These are phyloP conservation scores for Morone saxatilis DNA, from an alignment of 2,113 vertebrate genomes.

Conservation along the genomic window DNA sequence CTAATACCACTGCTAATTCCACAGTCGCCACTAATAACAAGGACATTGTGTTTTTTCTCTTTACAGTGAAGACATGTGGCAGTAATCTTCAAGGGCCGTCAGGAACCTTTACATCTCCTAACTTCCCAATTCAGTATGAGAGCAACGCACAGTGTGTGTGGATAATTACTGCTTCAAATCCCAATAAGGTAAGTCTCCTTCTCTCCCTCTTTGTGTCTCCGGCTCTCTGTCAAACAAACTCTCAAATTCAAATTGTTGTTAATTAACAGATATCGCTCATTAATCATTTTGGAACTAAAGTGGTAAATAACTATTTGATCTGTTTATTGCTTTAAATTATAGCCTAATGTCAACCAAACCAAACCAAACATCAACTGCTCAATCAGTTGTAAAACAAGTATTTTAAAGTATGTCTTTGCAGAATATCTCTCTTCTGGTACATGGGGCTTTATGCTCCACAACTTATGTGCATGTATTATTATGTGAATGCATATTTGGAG, in stretches of 20 bases:
- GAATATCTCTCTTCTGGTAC: neutral
- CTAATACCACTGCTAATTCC: constrained; percentile 23
- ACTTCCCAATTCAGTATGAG: constrained; percentile 88
- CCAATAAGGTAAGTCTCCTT: constrained; percentile 82
- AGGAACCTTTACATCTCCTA: constrained; percentile 86
- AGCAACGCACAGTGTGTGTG: constrained; percentile 89
- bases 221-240: neutral
- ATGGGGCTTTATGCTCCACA: neutral
- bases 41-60: constrained; percentile 35
- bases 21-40: constrained; percentile 16
- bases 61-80: constrained; percentile 87
- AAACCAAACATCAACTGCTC: neutral
- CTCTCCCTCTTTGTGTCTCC: neutral
- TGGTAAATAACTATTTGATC: neutral
- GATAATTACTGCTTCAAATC: constrained; percentile 87
- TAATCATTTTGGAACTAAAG: neutral
- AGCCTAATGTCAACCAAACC: neutral
- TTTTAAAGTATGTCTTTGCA: neutral
- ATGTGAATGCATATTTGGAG: neutral
- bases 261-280: neutral
- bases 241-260: neutral
- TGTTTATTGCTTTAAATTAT: neutral
- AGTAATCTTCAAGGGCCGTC: constrained; percentile 87
- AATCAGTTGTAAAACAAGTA: neutral
- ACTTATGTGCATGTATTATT: neutral